Evolutionary conservation across 2,113 vertebrate species (phyloP), one percentile per base, ranked within the genome.

Genomic region (Taurulus bubalis): DNA sequence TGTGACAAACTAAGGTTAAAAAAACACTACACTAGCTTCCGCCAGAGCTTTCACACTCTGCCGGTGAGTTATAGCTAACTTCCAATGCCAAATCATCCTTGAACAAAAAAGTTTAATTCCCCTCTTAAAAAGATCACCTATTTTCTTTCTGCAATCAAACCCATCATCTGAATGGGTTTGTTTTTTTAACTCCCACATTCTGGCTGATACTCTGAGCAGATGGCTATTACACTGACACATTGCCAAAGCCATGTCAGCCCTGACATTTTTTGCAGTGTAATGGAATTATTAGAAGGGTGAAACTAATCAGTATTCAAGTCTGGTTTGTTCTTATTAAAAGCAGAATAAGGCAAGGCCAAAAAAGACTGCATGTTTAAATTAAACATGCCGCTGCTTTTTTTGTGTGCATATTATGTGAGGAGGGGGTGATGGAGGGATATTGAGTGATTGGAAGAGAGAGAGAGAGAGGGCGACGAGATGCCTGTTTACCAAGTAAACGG

Each of bases 251-350:
- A 40, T 32, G 28, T 63, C 70, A 60, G 55, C 30, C 9, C 70
- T 11, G 30, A 36, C 18, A 30, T 67, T n/a, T 71, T 69, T 49
- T 51, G 14, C 83, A 68, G 73, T 34, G 68, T 67, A 77, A 78
- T 53, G 64, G 59, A 65, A 82, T 79, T 75, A 82, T 60, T 55
- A 60, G 34, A 75, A 30, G 40, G 28, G 45, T 1, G 16, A 26
- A 20, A 62, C 42, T 40, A 45, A 83, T 79, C 70, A 28, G 49
- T 32, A 79, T 75, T 79, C 71, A 75, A n/a, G 22, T 59, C 51
- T 14, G 59, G 2, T 45, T 60, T 51, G 59, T 63, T 70, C 59
- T 86, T 71, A 67, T 67, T 75, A 67, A 79, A 42, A 75, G 32
- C 56, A 28, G 24, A 47, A 69, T 1, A 51, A 36, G 8, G 36